Percentiles rank a stretch among this genome's conserved stretches.
These are phyloP conservation scores for Trichonephila inaurata DNA, from an alignment of 1,140 invertebrate species.

Conservation along the genomic window DNA sequence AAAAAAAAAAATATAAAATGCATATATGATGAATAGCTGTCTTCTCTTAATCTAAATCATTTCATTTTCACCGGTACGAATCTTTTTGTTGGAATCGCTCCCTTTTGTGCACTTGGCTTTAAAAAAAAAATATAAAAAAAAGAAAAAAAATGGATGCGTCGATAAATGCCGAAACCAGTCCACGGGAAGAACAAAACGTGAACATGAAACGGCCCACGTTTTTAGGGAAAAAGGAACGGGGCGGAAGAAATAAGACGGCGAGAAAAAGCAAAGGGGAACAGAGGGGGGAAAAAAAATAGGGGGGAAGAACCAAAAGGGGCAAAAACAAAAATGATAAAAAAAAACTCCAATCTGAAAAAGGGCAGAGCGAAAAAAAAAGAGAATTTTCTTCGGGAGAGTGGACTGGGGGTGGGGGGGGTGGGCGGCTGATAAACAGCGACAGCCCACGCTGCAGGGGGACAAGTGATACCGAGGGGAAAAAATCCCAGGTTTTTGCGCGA, in stretches of 20 bases:
- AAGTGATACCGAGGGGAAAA: slow-evolving; percentile 47
- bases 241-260: not conserved
- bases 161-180: slow-evolving; percentile 36
- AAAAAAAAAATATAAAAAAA: not conserved
- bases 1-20: not conserved
- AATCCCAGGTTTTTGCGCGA: slow-evolving; percentile 71
- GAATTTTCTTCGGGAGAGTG: not conserved
- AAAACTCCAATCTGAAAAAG: slow-evolving; percentile 73
- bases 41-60: slow-evolving; percentile 21
- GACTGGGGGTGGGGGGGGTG: not conserved
- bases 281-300: not conserved
- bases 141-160: not conserved
- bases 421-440: slow-evolving; percentile 45
- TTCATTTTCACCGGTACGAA: not conserved
- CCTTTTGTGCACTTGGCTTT: not conserved
- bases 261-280: not conserved
- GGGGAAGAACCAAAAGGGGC: not conserved
- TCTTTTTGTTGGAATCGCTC: not conserved
- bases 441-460: slow-evolving; percentile 52
- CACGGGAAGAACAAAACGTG: slow-evolving; percentile 42
- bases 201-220: slow-evolving; percentile 67
- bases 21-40: not conserved
- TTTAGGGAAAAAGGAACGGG: slow-evolving; percentile 59
- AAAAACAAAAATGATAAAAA: slow-evolving; percentile 73
- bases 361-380: slow-evolving; percentile 39